These are phyloP conservation scores for Podotricha telesiphe DNA, from an alignment of 2,888 invertebrate species.

Conservation along the genomic window DNA sequence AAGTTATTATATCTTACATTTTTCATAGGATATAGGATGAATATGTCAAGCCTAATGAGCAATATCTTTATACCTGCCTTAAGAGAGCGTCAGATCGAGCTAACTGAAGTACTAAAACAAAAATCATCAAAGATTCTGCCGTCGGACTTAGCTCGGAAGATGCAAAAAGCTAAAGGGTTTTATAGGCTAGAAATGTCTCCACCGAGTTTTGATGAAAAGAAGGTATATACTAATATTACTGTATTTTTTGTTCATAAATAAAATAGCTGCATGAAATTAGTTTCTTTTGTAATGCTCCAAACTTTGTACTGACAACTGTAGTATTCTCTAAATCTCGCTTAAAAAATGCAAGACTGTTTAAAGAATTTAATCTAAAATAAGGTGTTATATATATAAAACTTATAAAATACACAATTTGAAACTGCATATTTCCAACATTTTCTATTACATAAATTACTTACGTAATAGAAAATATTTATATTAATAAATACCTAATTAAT, in stretches of 20 bases:
- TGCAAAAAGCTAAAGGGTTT: constrained; percentile 63
- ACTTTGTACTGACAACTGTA: no score
- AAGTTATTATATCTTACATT: neutral
- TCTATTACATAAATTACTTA: no score
- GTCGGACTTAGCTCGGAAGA: constrained; percentile 61
- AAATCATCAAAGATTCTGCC: constrained; percentile 58
- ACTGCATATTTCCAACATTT: no score
- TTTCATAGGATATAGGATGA: constrained; percentile 33
- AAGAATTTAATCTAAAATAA: no score
- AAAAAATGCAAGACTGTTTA: no score
- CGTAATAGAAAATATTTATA: no score
- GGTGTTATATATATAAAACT: no score
- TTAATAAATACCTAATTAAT: constrained; percentile 6
- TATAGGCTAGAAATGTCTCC: constrained; percentile 70
- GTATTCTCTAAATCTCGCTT: no score
- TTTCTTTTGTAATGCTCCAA: neutral
- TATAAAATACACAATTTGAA: no score
- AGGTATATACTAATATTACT: constrained; percentile 44
- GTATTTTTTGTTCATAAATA: neutral
- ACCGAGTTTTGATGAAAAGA: constrained; percentile 55
- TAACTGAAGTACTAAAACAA: constrained; percentile 48
- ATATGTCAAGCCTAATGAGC: constrained; percentile 24
- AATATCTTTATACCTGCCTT: constrained; percentile 54
- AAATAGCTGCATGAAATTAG: neutral
- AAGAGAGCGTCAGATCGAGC: constrained; percentile 53